Evolutionary conservation across 2,113 vertebrate genomes (phyloP).

Genomic region (Dolichallabes microphthalmus): DNA sequence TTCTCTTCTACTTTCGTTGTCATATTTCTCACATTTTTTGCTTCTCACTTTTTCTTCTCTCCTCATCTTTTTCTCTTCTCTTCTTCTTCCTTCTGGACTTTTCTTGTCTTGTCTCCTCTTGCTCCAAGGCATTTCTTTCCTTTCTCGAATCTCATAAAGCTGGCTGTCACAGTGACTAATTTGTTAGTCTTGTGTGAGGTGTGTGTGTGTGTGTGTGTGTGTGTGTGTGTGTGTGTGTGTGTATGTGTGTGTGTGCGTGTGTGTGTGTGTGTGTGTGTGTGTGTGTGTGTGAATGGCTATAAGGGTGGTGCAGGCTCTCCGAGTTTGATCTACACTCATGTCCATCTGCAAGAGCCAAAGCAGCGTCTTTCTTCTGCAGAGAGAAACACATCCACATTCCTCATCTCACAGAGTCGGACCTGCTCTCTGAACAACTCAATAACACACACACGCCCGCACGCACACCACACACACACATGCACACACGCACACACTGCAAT

Average conservation of each 20-base stretch:
- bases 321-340: constrained; percentile 66
- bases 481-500: not conserved
- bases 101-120: not conserved
- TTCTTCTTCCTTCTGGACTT: not conserved
- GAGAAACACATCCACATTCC: constrained; percentile 67
- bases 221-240: not conserved
- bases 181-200: constrained; percentile 76
- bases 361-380: constrained; percentile 72
- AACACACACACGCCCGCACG: not conserved
- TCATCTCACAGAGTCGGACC: constrained; percentile 61
- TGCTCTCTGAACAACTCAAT: constrained; percentile 12
- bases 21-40: not conserved
- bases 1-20: not conserved
- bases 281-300: constrained; percentile 55
- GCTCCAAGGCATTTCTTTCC: not conserved
- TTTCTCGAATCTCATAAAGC: constrained; percentile 70
- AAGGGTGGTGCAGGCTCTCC: constrained; percentile 74
- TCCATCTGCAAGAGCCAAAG: constrained; percentile 66
- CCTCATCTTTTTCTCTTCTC: not conserved
- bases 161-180: constrained; percentile 79
- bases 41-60: not conserved
- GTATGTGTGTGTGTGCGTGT: constrained; percentile 33
- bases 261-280: constrained; percentile 63
- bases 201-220: constrained; percentile 61
- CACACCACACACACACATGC: constrained; percentile 32